phyloP scores from a whole-genome alignment of 2,113 vertebrate species.

The Brachionichthys hirsutus region DNA sequence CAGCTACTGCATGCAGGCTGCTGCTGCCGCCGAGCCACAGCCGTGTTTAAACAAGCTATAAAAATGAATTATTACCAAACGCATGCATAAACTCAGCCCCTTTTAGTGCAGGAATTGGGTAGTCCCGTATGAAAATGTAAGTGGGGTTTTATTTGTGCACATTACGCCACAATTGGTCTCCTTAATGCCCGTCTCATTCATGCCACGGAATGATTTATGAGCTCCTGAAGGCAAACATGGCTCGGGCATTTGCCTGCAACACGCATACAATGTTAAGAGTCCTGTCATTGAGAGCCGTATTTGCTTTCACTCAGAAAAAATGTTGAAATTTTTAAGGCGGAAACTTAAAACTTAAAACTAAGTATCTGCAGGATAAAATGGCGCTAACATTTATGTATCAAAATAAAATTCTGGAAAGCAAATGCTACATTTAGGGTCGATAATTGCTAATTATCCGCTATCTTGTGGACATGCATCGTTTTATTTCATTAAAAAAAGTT shows the following conservation, averaged over 20 bases:
- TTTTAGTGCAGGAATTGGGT: constrained; percentile 84
- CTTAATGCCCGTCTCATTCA: constrained; percentile 97
- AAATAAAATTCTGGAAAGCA: not conserved
- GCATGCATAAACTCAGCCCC: constrained; percentile 84
- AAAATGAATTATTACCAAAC: constrained; percentile 97
- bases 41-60: constrained; percentile 94
- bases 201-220: constrained; percentile 98
- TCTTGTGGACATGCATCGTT: too few relatives aligned
- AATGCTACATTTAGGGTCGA: too few relatives aligned
- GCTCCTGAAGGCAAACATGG: constrained; percentile 91
- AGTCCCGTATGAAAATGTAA: constrained; percentile 87
- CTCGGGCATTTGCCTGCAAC: constrained; percentile 67
- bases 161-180: constrained; percentile 92
- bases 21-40: constrained; percentile 73
- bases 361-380: too few relatives aligned
- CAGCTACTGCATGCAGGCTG: constrained; percentile 48
- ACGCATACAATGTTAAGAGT: constrained; percentile 57
- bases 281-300: constrained; percentile 43
- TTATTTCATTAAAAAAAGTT: too few relatives aligned
- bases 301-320: constrained; percentile 31
- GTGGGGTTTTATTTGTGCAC: constrained; percentile 95
- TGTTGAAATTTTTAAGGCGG: constrained; percentile 20
- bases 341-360: constrained; percentile 1
- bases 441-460: too few relatives aligned
- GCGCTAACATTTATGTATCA: too few relatives aligned